Evolutionary conservation across 2,113 vertebrate genomes (phyloP), one percentile per base, ranked within the genome.

Genomic region (Lipotes vexillifer): DNA sequence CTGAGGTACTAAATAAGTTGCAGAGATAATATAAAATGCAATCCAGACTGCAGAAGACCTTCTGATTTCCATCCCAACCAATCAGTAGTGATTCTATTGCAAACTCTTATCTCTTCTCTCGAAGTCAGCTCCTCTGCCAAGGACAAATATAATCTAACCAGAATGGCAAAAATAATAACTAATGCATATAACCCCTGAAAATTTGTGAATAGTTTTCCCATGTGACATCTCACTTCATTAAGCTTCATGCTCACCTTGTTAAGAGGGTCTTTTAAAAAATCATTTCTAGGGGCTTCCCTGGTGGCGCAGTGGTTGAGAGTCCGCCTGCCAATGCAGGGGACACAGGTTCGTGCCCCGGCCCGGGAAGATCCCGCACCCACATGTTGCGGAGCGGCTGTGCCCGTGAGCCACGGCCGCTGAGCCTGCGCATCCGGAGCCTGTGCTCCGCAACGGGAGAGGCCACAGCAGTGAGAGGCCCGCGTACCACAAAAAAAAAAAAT

Each of bases 81-180:
- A 97, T 96, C 92, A 96, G 93, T 96, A 94, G 91, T 71, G 92
- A 97, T 94, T 97, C 90, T 94, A 96, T 44, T 97, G 90, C 94
- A 93, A 96, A 97, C 94, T 90, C 77, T 87, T 89, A 96, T 96
- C 87, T 90, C 49, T 80, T 96, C 94, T 96, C 92, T 97, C 44
- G 59, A 95, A 96, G 94, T 93, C 49, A 94, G 96, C 68, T 95
- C 13, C 78, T 97, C 75, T 97, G 96, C 75, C 92, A 97, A 96
- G 94, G 96, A 93, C 8, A 87, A 52, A 33, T 61, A 31, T 66
- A 41, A 46, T 74, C 14, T 80, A 68, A 57, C 31, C 5, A 69
- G 72, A 83, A 80, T 69, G 7, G 83, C 72, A 5, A 31, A 12
- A 15, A 61, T 75, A 6, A 27, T 52, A 71, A n/a, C 11, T 59